Evolutionary conservation across 2,888 invertebrate species (phyloP).

Genomic region (Achlya flavicornis): DNA sequence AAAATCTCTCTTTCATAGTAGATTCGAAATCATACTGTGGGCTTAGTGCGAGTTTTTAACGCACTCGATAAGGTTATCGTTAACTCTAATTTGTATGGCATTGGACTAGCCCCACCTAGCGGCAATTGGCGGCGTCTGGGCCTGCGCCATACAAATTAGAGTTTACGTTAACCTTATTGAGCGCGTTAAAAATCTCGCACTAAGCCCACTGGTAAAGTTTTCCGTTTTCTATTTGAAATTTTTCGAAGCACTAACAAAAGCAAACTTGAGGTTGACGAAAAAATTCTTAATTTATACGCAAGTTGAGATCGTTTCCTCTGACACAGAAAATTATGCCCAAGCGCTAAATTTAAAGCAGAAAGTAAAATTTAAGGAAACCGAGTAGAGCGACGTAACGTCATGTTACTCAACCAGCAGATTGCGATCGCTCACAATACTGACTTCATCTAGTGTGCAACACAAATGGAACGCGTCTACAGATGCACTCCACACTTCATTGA

Average conservation of each 20-base stretch:
- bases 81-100: too few relatives aligned
- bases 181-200: too few relatives aligned
- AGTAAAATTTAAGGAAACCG: conserved; percentile 41
- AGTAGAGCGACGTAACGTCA: conserved; percentile 33
- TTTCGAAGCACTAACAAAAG: too few relatives aligned
- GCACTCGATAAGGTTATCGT: too few relatives aligned
- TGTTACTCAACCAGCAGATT: conserved; percentile 52
- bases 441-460: conserved; percentile 41
- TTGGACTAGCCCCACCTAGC: too few relatives aligned
- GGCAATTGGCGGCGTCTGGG: too few relatives aligned
- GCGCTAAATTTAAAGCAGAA: conserved; percentile 20
- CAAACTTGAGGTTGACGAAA: too few relatives aligned
- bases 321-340: conserved; percentile 10
- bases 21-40: background rate
- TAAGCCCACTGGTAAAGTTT: too few relatives aligned
- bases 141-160: too few relatives aligned
- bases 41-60: too few relatives aligned
- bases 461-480: conserved; percentile 48
- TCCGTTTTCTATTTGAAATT: background rate
- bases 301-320: conserved; percentile 7
- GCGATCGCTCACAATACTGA: conserved; percentile 39
- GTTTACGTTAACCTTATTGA: too few relatives aligned
- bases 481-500: conserved; percentile 37
- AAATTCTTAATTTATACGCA: background rate
- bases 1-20: background rate